Percentiles rank a stretch among this genome's conserved stretches.
Conservation (phyloP, 2,797 vertebrate species). For the Brotula barbata region DNA sequence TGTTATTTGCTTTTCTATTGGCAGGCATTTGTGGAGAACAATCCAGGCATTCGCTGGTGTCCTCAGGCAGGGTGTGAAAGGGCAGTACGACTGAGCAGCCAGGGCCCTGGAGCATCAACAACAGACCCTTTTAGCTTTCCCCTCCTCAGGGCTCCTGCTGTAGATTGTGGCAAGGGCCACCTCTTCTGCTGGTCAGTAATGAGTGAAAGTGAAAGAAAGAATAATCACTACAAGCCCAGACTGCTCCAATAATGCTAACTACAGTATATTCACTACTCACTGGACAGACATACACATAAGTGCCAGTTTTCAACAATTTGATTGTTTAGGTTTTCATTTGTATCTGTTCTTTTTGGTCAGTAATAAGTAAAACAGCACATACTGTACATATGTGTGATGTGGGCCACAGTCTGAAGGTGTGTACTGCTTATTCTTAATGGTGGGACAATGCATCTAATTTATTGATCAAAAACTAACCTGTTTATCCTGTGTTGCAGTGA, state of each 20-base stretch:
- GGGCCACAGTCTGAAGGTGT: too few relatives aligned
- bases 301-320: too few relatives aligned
- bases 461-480: too few relatives aligned
- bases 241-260: too few relatives aligned
- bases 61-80: conserved; percentile 93
- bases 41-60: conserved; percentile 98
- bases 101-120: conserved; percentile 83
- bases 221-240: too few relatives aligned
- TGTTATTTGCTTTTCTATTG: conserved; percentile 6
- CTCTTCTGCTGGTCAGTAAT: conserved; percentile 93
- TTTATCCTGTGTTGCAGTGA: too few relatives aligned
- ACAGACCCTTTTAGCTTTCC: conserved; percentile 90
- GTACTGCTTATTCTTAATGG: too few relatives aligned
- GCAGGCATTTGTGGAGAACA: conserved; percentile 99
- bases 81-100: conserved; percentile 91
- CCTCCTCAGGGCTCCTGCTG: conserved; percentile 91
- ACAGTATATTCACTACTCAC: too few relatives aligned
- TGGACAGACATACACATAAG: background rate
- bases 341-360: conserved; percentile 84
- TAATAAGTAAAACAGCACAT: conserved; percentile 5
- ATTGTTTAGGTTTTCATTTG: too few relatives aligned
- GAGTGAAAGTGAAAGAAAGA: background rate
- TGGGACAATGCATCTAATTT: too few relatives aligned
- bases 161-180: conserved; percentile 97
- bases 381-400: background rate